Evolutionary conservation across 2,113 vertebrate genomes (phyloP), one percentile per base, ranked within the genome.

Genomic region (Cebidichthys violaceus): DNA sequence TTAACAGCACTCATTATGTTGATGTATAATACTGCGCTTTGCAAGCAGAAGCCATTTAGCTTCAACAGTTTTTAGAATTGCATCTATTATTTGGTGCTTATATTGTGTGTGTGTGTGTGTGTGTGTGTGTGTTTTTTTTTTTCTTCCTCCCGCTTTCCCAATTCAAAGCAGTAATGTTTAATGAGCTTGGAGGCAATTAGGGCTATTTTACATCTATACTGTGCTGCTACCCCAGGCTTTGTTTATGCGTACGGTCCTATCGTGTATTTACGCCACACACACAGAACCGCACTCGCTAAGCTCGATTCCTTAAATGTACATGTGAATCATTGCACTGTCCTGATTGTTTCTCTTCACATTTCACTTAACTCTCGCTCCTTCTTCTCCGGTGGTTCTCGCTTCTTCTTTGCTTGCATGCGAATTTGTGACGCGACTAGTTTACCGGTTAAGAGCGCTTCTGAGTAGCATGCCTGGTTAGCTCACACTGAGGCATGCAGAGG

Each of bases 141-240:
- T 79, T 77, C 37, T 55, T 80, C 55, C 55, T 55, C 22, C 33
- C 6, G n/a, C 66, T 65, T 79, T 85, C 17, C 57, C 27, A 41
- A 27, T 82, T 79, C 27, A 74, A 43, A 88, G 83, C 75, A 64
- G 52, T 83, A 81, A 84, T 33, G 79, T 73, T 76, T 84, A 88
- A 90, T 86, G 76, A 77, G 82, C 70, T 83, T 75, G 68, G 52
- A 52, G 43, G 57, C 72, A 73, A 79, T 87, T 76, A 64, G 65
- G 62, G 60, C 18, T 35, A 27, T 79, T 64, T 79, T 43, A 75
- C 72, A 43, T 87, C 69, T 61, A 62, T 82, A 66, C 14, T 55
- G 50, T 55, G 20, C 54, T 61, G 20, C 60, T 75, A 57, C 70
- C 77, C 31, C 6, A 70, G 68, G 84, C 75, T 74, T 70, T 62